Conservation (phyloP, 2,113 vertebrate genomes). For the Caretta caretta region DNA sequence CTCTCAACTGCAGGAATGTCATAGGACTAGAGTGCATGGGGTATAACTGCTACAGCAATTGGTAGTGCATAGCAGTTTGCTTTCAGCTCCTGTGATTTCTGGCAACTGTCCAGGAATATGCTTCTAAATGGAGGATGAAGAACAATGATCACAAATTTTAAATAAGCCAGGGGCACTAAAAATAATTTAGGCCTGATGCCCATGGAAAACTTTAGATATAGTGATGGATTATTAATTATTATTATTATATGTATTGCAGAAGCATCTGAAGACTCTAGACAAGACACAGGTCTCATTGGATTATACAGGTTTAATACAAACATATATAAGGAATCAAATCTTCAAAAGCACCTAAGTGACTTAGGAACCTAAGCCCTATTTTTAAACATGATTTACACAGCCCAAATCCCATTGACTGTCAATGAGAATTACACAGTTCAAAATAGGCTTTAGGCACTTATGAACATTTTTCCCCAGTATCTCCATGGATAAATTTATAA, state of each 20-base stretch:
- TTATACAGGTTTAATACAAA: not conserved
- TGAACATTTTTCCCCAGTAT: not conserved
- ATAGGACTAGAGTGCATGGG: not conserved
- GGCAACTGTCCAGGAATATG: not conserved
- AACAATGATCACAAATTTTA: not conserved
- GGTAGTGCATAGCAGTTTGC: not conserved
- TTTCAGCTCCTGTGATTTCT: conserved; percentile 1
- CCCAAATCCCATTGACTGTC: not conserved
- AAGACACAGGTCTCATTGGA: not conserved
- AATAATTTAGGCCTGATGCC: not conserved
- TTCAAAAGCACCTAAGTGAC: not conserved
- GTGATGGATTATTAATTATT: not conserved
- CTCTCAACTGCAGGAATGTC: not conserved
- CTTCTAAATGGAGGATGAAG: not conserved
- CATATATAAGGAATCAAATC: not conserved
- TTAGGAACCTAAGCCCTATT: not conserved
- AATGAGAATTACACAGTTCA: not conserved
- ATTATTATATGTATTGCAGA: not conserved
- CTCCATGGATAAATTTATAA: not conserved
- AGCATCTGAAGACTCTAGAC: not conserved
- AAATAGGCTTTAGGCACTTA: not conserved
- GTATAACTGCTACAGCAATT: not conserved
- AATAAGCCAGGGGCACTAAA: not conserved
- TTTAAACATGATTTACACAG: not conserved
- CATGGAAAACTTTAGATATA: not conserved